These are phyloP conservation scores for Holotrichia oblita DNA, from an alignment of 1,140 invertebrate genomes.

Conservation along the genomic window DNA sequence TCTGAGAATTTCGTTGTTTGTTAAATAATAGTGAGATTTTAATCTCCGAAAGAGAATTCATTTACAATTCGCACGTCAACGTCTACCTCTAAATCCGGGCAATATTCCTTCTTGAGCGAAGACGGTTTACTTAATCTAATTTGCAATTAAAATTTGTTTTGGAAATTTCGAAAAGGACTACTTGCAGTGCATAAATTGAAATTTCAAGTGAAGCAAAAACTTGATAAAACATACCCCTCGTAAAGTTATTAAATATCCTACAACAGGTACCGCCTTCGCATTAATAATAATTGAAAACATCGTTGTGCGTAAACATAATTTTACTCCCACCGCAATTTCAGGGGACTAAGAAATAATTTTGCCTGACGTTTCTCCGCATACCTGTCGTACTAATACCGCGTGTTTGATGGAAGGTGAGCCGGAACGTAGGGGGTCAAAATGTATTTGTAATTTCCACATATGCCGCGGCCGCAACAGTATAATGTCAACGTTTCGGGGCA, in stretches of 20 bases:
- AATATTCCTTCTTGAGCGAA: not conserved
- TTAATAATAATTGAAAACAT: too few species aligned
- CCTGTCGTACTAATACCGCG: not conserved
- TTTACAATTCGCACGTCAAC: not conserved
- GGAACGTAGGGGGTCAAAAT: not conserved
- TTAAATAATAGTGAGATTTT: not conserved
- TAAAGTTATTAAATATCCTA: too few species aligned
- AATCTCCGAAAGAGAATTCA: not conserved
- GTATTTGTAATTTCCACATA: constrained; percentile 8
- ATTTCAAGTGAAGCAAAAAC: too few species aligned
- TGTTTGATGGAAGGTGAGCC: not conserved
- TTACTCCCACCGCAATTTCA: too few species aligned
- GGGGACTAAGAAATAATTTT: not conserved
- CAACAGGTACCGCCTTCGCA: too few species aligned
- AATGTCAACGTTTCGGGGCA: not conserved
- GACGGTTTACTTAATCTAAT: too few species aligned
- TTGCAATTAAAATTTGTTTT: too few species aligned
- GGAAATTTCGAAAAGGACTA: too few species aligned
- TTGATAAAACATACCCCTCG: too few species aligned
- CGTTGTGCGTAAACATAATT: too few species aligned
- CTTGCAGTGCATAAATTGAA: too few species aligned
- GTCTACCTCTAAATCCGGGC: not conserved
- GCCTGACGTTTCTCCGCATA: not conserved
- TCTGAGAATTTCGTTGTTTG: not conserved
- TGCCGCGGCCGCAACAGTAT: not conserved